A percentile compares a stretch with the other conserved stretches of the same genome.
phyloP scores from a whole-genome alignment of 2,113 vertebrate genomes.

The Sturnus vulgaris region DNA sequence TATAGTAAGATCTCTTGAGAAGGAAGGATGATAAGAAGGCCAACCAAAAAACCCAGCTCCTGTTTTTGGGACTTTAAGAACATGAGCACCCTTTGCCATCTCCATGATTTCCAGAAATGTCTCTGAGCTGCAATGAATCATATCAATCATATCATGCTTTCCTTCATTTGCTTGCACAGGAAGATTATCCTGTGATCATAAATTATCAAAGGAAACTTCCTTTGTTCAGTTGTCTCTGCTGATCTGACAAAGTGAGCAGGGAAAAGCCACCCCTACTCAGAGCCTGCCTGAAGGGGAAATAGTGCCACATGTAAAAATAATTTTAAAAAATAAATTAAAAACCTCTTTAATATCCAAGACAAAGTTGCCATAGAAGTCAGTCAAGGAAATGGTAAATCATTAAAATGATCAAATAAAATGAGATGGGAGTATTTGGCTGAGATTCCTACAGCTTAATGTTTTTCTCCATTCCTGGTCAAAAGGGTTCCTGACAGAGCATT shows the following conservation, averaged over 20 bases:
- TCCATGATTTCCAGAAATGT: background rate
- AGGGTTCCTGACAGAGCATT: background rate
- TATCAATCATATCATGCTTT: background rate
- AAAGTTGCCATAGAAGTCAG: background rate
- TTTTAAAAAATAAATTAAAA: background rate
- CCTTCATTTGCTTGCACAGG: background rate
- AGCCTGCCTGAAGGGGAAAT: background rate
- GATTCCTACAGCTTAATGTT: background rate
- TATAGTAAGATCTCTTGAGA: background rate
- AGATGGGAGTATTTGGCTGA: background rate
- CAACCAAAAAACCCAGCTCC: background rate
- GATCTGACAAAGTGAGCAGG: background rate
- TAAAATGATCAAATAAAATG: constrained; percentile 36
- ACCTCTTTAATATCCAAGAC: background rate
- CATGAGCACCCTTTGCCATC: background rate
- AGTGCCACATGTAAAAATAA: background rate
- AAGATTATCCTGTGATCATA: background rate
- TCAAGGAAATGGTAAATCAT: constrained; percentile 25
- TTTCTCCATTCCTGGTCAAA: background rate
- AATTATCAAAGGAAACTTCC: background rate
- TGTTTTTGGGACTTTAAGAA: background rate
- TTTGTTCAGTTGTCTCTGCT: background rate
- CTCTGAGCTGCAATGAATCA: background rate
- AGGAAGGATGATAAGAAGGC: background rate
- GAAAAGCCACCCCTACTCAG: background rate